Percentiles rank a stretch among this genome's conserved stretches.
Conservation (phyloP, 2,113 vertebrate genomes). For the Chinchilla lanigera region DNA sequence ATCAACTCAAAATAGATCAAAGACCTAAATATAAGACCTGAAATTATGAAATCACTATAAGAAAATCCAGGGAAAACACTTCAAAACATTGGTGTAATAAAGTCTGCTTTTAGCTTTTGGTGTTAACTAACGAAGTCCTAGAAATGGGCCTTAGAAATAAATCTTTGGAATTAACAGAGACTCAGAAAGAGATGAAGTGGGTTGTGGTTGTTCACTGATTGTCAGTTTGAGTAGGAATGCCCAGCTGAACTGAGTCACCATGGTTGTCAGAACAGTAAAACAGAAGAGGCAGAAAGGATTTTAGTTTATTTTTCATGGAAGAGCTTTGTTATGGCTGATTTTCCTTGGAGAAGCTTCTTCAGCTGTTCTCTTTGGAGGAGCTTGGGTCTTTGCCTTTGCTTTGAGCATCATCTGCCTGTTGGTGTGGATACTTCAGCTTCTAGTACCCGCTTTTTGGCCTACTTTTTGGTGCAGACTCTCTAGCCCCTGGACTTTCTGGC, state of each 20-base stretch:
- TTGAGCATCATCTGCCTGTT: neutral
- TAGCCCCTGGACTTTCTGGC: neutral
- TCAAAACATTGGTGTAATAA: neutral
- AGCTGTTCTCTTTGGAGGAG: neutral
- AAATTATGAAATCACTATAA: neutral
- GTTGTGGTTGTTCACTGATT: neutral
- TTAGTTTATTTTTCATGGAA: neutral
- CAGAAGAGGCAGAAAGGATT: neutral
- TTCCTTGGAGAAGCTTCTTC: neutral
- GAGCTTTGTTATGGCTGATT: neutral
- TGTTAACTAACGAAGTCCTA: neutral
- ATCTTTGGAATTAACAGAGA: constrained; percentile 26
- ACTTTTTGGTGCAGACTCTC: neutral
- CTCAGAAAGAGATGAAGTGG: neutral
- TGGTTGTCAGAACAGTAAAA: neutral
- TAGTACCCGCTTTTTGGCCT: neutral
- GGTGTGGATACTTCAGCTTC: neutral
- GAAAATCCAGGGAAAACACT: neutral
- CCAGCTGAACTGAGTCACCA: neutral
- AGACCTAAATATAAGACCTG: neutral
- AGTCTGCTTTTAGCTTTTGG: constrained; percentile 19
- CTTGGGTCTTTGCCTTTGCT: neutral
- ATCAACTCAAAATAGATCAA: neutral
- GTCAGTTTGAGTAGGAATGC: neutral
- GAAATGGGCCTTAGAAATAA: constrained; percentile 5